Conservation (phyloP, 2,797 vertebrate genomes). For the Sternotherus odoratus region DNA sequence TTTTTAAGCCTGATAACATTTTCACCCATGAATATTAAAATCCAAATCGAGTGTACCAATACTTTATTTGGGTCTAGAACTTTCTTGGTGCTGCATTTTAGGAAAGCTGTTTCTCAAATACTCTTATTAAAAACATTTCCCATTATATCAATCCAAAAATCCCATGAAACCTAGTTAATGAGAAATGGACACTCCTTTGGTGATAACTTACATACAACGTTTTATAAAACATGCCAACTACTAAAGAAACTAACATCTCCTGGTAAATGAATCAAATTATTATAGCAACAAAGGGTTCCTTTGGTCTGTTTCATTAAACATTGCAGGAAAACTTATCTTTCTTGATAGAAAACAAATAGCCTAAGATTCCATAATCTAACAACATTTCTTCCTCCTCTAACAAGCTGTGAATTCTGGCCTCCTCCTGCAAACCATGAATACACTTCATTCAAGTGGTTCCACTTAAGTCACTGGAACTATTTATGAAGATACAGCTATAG, state of each 20-base stretch:
- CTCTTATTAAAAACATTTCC: background rate
- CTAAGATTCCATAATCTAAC: background rate
- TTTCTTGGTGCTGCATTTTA: background rate
- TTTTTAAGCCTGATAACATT: background rate
- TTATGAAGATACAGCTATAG: background rate
- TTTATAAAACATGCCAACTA: background rate
- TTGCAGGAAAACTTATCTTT: background rate
- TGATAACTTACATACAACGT: background rate
- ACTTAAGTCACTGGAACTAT: background rate
- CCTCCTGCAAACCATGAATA: background rate
- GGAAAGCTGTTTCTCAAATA: background rate
- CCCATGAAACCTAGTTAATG: background rate
- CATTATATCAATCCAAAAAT: background rate
- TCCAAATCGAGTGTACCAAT: background rate
- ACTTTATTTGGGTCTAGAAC: fast-evolving
- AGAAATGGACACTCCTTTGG: background rate
- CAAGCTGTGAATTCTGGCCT: background rate
- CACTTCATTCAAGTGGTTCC: background rate
- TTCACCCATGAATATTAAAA: background rate
- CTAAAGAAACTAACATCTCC: background rate
- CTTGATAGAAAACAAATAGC: background rate
- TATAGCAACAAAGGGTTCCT: background rate
- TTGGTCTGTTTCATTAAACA: background rate
- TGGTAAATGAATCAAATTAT: background rate
- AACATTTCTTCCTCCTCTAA: background rate